Percentiles rank a stretch among this genome's conserved stretches.
Conservation (phyloP, 2,113 vertebrate genomes). For the Microcebus murinus region DNA sequence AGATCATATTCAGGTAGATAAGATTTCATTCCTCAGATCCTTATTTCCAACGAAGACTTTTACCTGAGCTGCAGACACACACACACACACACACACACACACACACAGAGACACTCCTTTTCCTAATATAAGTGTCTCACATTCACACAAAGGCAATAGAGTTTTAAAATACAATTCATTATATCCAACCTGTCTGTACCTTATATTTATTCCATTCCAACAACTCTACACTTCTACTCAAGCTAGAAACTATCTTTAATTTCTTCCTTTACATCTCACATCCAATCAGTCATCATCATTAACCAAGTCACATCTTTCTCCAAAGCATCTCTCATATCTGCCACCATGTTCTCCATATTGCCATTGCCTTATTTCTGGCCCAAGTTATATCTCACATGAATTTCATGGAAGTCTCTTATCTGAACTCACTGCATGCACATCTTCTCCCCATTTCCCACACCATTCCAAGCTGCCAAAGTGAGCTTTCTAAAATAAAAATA, state of each 20-base stretch:
- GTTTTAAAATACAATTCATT: not conserved
- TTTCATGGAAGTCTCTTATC: not conserved
- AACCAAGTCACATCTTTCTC: not conserved
- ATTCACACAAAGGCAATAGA: not conserved
- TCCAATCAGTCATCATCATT: not conserved
- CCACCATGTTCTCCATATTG: not conserved
- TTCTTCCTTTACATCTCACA: not conserved
- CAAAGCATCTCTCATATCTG: not conserved
- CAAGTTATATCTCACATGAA: not conserved
- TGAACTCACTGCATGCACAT: not conserved
- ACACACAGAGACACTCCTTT: not conserved
- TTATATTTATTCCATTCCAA: not conserved
- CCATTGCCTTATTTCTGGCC: not conserved
- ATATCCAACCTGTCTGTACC: not conserved
- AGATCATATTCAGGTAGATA: not conserved
- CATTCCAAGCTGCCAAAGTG: not conserved
- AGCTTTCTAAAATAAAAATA: not conserved
- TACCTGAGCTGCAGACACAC: not conserved
- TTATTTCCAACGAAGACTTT: slow-evolving; percentile 8
- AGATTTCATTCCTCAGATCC: not conserved
- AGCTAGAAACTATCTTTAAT: not conserved
- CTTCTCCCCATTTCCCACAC: not conserved
- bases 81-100: not conserved
- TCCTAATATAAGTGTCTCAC: not conserved
- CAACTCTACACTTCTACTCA: not conserved